Percentiles rank a stretch among this genome's conserved stretches.
phyloP scores from a whole-genome alignment of 2,888 invertebrate genomes.

The Adelognathus sp. region DNA sequence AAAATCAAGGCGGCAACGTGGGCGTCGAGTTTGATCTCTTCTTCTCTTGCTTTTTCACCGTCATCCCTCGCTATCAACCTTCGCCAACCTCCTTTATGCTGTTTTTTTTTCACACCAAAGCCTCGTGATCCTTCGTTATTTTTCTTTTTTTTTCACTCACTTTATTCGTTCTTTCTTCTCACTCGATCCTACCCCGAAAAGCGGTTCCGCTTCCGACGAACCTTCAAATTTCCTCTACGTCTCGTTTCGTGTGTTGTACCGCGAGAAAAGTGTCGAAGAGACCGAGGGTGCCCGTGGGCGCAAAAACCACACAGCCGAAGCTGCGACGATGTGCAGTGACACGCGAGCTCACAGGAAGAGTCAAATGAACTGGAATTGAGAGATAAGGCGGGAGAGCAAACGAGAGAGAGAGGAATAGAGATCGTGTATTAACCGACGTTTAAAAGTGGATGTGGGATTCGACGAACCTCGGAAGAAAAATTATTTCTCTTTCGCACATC shows the following conservation, averaged over 20 bases:
- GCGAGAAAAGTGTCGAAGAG: conserved; percentile 44
- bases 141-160: neutral
- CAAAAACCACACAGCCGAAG: conserved; percentile 8
- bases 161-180: neutral
- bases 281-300: conserved; percentile 47
- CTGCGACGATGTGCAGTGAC: conserved; percentile 62
- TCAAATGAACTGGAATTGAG: conserved; percentile 67
- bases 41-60: neutral
- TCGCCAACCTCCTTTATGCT: neutral
- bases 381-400: conserved; percentile 49
- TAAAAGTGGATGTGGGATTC: conserved; percentile 13
- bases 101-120: neutral
- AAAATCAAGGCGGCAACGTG: conserved; percentile 20
- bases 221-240: conserved; percentile 3
- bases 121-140: neutral
- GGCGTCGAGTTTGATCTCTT: neutral
- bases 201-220: neutral
- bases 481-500: neutral
- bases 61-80: neutral
- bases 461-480: neutral
- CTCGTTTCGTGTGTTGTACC: conserved; percentile 2
- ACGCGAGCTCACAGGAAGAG: conserved; percentile 66
- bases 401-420: conserved; percentile 27
- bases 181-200: neutral
- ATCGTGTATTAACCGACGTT: conserved; percentile 21